Base-by-base conservation (phyloP, 2,797 vertebrate species). In the Sebastes trivittatus region DNA sequence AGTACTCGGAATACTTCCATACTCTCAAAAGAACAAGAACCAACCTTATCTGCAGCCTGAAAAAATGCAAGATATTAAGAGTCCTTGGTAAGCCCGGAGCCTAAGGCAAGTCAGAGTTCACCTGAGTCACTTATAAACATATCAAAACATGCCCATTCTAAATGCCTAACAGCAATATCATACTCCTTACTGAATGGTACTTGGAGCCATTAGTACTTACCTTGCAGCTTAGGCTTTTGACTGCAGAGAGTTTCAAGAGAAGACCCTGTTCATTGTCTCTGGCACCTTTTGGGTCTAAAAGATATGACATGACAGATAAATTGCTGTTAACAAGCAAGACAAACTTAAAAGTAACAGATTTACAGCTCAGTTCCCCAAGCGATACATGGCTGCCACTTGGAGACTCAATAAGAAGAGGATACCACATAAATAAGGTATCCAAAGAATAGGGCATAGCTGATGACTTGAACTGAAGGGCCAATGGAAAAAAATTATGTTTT, bases 111-210 rank as follows among this genome's bases (percentile, higher is more conserved):
- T 71, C 55, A 68, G 27, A 56, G 23, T 83, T 56, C 1, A 6
- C 30, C 22, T 63, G 34, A 55, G 27, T 75, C 64, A 34, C n/a
- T 38, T 30, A 46, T 46, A 36, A 85, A 76, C 80, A 64, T n/a
- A 77, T 81, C 18, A 69, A 81, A 72, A 75, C 63, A 73, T 62
- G 49, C 25, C 81, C 6, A 32, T 62, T 83, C 80, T 46, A 63
- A 81, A 75, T 62, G 42, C 59, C 81, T 32, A 18, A 34, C 30
- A 78, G 23, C 23, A 1, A 38, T 14, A 59, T 29, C 5, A 75
- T 14, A 25, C 7, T 1, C 14, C 0, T 30, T 64, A 64, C 62
- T 38, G 9, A 36, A 52, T 74, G 46, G 36, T 78, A 56, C 30
- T 69, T 69, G 6, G 8, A 68, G 18, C 38, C 2, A 46, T 10